Conservation (phyloP, 2,888 invertebrate genomes). For the Biston betularia region DNA sequence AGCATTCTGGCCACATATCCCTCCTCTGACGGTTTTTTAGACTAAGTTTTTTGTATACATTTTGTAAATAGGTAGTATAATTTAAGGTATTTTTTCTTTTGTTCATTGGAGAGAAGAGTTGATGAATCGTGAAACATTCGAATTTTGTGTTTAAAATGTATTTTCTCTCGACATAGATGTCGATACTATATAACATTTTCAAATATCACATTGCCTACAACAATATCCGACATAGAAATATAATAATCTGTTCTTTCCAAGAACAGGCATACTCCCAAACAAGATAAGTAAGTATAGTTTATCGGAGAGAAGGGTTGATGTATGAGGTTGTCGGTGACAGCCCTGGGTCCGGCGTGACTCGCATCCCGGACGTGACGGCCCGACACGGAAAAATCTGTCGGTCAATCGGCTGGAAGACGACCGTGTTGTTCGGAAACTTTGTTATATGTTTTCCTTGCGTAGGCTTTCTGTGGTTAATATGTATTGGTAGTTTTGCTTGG, state of each 20-base stretch:
- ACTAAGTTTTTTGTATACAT: too few relatives aligned
- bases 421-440: slow-evolving; percentile 41
- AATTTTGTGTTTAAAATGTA: neutral
- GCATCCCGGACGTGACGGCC: slow-evolving; percentile 52
- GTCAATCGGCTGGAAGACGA: slow-evolving; percentile 43
- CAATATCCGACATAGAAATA: slow-evolving; percentile 18
- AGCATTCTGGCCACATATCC: too few relatives aligned
- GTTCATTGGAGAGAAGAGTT: too few relatives aligned
- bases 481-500: slow-evolving; percentile 20
- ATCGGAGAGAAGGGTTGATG: slow-evolving; percentile 71
- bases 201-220: slow-evolving; percentile 18
- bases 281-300: slow-evolving; percentile 51
- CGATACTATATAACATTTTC: neutral
- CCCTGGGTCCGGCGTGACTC: slow-evolving; percentile 65
- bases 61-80: too few relatives aligned
- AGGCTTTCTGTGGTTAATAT: slow-evolving; percentile 23
- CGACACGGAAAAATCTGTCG: slow-evolving; percentile 39
- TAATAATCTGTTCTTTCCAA: slow-evolving; percentile 25
- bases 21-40: too few relatives aligned
- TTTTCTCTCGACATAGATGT: neutral
- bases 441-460: slow-evolving; percentile 35
- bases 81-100: too few relatives aligned
- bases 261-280: slow-evolving; percentile 38
- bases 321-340: slow-evolving; percentile 72
- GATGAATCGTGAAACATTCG: too few relatives aligned